These are phyloP conservation scores for Diacarnus erythraeanus DNA, from an alignment of 37 sponge, comb jelly and placozoan genomes.

Conservation along the genomic window DNA sequence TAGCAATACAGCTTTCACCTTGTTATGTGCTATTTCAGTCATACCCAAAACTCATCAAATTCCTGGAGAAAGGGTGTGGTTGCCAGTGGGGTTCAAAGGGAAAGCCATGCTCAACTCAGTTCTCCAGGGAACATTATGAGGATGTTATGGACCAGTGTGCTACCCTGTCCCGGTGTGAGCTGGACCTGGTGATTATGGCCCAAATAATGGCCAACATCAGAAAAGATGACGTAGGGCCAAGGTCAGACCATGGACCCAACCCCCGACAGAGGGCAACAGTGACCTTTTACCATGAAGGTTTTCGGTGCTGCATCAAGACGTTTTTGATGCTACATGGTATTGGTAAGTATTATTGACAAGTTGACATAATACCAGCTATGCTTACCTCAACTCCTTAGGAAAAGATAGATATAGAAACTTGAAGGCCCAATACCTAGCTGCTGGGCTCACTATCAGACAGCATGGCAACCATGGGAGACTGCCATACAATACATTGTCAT, in stretches of 20 bases:
- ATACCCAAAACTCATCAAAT: no score
- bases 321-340: conserved; percentile 1
- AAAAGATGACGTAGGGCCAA: background rate
- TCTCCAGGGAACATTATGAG: no score
- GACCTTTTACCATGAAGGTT: background rate
- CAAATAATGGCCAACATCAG: background rate
- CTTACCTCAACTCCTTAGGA: background rate
- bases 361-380: background rate
- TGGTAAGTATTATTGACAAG: background rate
- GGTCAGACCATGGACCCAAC: background rate
- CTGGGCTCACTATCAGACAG: conserved; percentile 14
- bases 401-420: background rate
- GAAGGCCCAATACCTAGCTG: background rate
- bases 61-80: no score
- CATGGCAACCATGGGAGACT: conserved; percentile 19
- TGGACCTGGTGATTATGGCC: background rate
- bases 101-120: no score
- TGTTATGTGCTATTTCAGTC: no score
- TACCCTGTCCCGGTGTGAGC: no score
- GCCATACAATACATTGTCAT: conserved; percentile 24
- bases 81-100: no score
- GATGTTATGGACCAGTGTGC: no score
- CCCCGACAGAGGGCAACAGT: background rate
- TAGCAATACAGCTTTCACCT: no score
- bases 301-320: background rate